Percentiles rank a stretch among this genome's conserved stretches.
Conservation (phyloP, 2,888 invertebrate genomes). For the Drosophila demipolita region DNA sequence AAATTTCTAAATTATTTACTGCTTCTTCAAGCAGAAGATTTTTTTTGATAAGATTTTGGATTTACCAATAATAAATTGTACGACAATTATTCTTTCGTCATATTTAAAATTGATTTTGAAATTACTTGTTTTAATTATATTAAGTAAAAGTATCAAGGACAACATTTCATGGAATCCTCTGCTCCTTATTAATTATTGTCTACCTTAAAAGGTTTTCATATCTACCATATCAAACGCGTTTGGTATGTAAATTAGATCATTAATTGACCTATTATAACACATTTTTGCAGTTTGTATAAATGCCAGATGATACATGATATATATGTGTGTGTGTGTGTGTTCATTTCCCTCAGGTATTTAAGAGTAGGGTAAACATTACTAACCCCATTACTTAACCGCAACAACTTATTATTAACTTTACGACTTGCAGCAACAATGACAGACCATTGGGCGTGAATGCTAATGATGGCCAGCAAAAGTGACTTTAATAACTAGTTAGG, state of each 20-base stretch:
- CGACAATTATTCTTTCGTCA: accelerated
- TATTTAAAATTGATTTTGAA: not conserved
- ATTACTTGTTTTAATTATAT: not conserved
- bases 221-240: not conserved
- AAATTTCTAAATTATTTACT: not conserved
- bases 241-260: conserved; percentile 2
- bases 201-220: not conserved
- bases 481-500: conserved; percentile 65
- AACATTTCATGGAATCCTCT: not conserved
- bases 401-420: conserved; percentile 64
- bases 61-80: not conserved
- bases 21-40: not conserved
- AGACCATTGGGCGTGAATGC: conserved; percentile 38
- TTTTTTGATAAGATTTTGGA: not conserved
- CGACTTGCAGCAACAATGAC: conserved; percentile 37
- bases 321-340: not conserved
- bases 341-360: conserved; percentile 45
- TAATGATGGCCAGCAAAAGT: conserved; percentile 54
- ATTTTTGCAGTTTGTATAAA: conserved; percentile 7
- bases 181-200: not conserved
- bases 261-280: conserved; percentile 34
- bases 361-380: conserved; percentile 60
- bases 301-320: conserved; percentile 9
- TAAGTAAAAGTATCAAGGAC: not conserved
- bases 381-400: conserved; percentile 66